Percentiles rank a stretch among this genome's conserved stretches.
These are phyloP conservation scores for Spisula subtruncata DNA, from an alignment of 2,888 invertebrate species.

Conservation along the genomic window DNA sequence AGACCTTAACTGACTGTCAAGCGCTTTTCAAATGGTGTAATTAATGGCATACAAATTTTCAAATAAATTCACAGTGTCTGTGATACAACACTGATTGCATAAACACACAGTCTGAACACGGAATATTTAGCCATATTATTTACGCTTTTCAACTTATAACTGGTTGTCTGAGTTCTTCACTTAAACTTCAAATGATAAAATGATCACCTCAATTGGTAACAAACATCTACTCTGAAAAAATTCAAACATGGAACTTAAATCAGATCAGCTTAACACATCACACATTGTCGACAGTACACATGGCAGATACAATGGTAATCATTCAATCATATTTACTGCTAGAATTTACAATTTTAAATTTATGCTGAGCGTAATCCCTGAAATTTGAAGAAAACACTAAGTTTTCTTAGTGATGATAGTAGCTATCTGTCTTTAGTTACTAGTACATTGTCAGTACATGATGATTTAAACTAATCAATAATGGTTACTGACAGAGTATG, in stretches of 20 bases:
- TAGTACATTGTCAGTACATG: no score
- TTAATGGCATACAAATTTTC: constrained; percentile 6
- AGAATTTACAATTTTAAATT: no score
- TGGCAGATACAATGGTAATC: neutral
- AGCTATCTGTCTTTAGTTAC: no score
- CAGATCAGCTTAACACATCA: neutral
- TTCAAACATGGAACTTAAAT: neutral
- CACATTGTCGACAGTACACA: neutral
- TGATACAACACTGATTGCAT: neutral
- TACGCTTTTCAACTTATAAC: neutral
- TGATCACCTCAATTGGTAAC: neutral
- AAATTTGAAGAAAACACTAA: no score
- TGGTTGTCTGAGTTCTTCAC: neutral
- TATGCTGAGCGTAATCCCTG: no score
- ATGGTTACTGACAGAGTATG: no score
- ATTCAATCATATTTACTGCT: no score
- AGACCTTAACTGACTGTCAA: neutral
- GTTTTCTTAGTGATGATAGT: no score
- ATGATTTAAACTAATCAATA: no score
- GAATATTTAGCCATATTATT: neutral
- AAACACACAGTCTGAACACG: neutral
- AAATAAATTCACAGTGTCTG: constrained; percentile 9
- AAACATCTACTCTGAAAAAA: neutral
- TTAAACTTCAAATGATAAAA: neutral
- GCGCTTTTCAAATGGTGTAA: neutral